Base-by-base conservation (phyloP, 2,113 vertebrate genomes). In the Mastomys natalensis region DNA sequence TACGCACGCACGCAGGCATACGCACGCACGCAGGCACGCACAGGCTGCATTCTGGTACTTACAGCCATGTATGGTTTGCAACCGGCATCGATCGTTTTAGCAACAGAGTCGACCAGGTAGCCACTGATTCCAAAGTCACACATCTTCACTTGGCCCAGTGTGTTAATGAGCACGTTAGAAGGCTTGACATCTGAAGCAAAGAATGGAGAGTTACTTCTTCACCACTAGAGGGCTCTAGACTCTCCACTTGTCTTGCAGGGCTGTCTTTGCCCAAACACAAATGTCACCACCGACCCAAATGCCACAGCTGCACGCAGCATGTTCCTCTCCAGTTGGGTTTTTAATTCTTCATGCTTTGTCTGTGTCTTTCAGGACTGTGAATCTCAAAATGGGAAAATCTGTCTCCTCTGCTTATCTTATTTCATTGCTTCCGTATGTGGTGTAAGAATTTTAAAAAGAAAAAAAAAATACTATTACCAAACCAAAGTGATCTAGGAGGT, bases 41-140 rank as follows among this genome's bases (percentile, higher is more conserved):
- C 94, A 6, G 45, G 53, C 31, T 1, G 0, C 10, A 26, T 0
- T 77, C 74, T 81, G 77, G 77, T 58, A 99, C 99, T 99, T 97
- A 99, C 99, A 48, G 99, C 99, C 99, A 99, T 99, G 98, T 99
- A 99, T 4, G 99, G 99, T 97, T 99, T 99, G 98, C 99, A 99
- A 95, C 99, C 99, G 0, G 99, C 99, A 12, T 99, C 99, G 98
- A 99, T 99, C 17, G 99, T 99, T 97, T 99, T 99, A 66, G 99
- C 99, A 92, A 99, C 99, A 0, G 99, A 99, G 98, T 99, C 99
- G 7, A 99, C 99, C 94, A 99, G 98, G 98, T 99, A 99, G 94
- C 99, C 99, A 31, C 99, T 99, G 99, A 99, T 99, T 26, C 99
- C 99, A 64, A 99, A 99, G 97, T 99, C 99, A 11, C 99, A 99